phyloP scores from a whole-genome alignment of 2,888 invertebrate species.

The Scaptomyza cyrtandrae region DNA sequence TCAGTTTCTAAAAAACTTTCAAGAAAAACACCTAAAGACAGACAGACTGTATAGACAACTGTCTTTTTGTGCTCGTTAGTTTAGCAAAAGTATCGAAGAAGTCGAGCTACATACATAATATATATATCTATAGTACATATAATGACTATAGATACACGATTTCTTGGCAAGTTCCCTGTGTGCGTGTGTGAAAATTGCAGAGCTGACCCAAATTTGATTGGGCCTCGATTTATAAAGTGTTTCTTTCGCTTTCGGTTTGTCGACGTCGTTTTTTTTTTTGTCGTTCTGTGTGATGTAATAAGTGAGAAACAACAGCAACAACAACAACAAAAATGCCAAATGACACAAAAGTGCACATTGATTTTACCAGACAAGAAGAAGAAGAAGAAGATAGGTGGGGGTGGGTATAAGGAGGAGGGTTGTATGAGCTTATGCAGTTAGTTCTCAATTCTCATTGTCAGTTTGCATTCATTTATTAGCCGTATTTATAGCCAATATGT shows the following conservation, averaged over 20 bases:
- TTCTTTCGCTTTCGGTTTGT: conserved; percentile 12
- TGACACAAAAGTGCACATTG: conserved; percentile 73
- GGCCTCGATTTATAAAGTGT: conserved; percentile 49
- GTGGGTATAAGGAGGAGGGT: too few species aligned
- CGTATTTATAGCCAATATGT: conserved; percentile 61
- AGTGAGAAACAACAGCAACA: conserved; percentile 45
- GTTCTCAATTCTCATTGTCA: conserved; percentile 47
- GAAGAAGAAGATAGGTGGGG: background rate
- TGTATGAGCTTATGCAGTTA: conserved; percentile 11
- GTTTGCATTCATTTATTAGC: conserved; percentile 46
- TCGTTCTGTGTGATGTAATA: conserved; percentile 72
- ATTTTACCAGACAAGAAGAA: conserved; percentile 48
- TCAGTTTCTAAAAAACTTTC: too few species aligned
- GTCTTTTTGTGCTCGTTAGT: background rate
- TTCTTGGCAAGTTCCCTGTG: conserved; percentile 43
- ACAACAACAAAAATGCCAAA: conserved; percentile 44
- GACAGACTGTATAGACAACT: background rate
- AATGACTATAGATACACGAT: conserved; percentile 50
- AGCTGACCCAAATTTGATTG: conserved; percentile 56
- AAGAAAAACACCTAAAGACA: too few species aligned
- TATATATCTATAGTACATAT: conserved; percentile 8
- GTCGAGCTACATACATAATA: background rate
- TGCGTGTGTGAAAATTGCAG: conserved; percentile 21
- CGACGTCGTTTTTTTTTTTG: background rate
- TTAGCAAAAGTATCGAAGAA: background rate